Evolutionary conservation across 1,140 invertebrate genomes (phyloP), one percentile per base, ranked within the genome.

Genomic region (Microplitis mediator): DNA sequence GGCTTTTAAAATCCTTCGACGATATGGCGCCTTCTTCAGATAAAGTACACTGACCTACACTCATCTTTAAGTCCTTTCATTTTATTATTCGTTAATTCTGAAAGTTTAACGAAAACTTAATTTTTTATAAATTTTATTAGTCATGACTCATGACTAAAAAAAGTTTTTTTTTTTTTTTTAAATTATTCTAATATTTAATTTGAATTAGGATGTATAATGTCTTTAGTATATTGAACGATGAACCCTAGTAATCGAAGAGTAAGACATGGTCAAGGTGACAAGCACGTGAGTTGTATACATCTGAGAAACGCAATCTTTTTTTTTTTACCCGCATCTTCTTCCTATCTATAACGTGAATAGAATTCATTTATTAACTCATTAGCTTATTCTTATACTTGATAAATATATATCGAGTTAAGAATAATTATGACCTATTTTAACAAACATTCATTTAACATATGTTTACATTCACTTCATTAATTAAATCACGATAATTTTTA

Each of bases 261-360:
- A 74, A 78, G 52, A 71, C 76, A 77, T 63, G 77, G 76, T 81
- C 79, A 81, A 81, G 79, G 78, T 81, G 78, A 81, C 74, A 75
- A 76, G 73, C 75, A 76, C 75, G 72, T 76, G 52, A 34, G 9
- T 56, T 32, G 14, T 45, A 45, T 45, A 45, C 5, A 45, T 45
- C 4, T 14, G 52, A 5, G 16, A 54, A 54, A 54, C n/a, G 6
- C 39, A 45, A 9, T 45, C 11, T 45, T 45, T 45, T 5, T 11
- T 11, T 45, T 6, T 45, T 45, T 11, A 45, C 39, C 3, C 11
- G 39, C 5, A 6, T 45, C 5, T 45, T 39, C 11, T 45, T 45
- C 0, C 39, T 6, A 45, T 11, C 4, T 56, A 56, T 56, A 56
- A 16, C 16, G 52, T 56, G 52, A 11, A 56, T 13, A 11, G n/a